A percentile compares a stretch with the other conserved stretches of the same genome.
phyloP scores from a whole-genome alignment of 2,888 invertebrate genomes.

The Stenichneumon culpator region DNA sequence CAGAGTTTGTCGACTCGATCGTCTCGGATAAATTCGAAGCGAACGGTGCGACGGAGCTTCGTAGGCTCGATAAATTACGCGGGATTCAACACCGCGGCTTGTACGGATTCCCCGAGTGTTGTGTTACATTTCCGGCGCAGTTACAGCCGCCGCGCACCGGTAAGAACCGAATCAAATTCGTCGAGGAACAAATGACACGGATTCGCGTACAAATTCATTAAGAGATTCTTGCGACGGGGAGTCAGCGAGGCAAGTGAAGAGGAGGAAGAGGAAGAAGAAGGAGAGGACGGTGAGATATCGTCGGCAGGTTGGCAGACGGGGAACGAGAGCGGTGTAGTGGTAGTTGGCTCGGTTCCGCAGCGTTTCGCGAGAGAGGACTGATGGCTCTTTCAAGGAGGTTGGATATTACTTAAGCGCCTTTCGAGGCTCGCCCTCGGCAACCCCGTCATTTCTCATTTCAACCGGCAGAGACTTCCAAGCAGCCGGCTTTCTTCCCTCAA shows the following conservation, averaged over 20 bases:
- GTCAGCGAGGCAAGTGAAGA: constrained; percentile 13
- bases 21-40: constrained; percentile 6
- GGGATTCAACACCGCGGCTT: constrained; percentile 27
- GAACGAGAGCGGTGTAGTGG: constrained; percentile 42
- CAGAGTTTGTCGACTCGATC: constrained; percentile 6
- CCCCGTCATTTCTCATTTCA: constrained; percentile 75
- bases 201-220: constrained; percentile 66
- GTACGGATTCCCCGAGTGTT: neutral
- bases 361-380: constrained; percentile 70
- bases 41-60: constrained; percentile 26
- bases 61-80: constrained; percentile 58
- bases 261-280: neutral
- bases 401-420: constrained; percentile 77
- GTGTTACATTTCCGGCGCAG: neutral
- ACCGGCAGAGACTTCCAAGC: constrained; percentile 54
- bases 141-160: neutral
- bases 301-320: constrained; percentile 28
- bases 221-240: constrained; percentile 54
- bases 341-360: constrained; percentile 65
- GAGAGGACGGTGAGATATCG: constrained; percentile 42
- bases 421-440: constrained; percentile 70
- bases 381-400: constrained; percentile 76
- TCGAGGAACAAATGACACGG: constrained; percentile 61
- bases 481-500: neutral
- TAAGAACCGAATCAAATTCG: constrained; percentile 55